Evolutionary conservation across 2,113 vertebrate genomes (phyloP), one percentile per base, ranked within the genome.

Genomic region (Dicentrarchus labrax): DNA sequence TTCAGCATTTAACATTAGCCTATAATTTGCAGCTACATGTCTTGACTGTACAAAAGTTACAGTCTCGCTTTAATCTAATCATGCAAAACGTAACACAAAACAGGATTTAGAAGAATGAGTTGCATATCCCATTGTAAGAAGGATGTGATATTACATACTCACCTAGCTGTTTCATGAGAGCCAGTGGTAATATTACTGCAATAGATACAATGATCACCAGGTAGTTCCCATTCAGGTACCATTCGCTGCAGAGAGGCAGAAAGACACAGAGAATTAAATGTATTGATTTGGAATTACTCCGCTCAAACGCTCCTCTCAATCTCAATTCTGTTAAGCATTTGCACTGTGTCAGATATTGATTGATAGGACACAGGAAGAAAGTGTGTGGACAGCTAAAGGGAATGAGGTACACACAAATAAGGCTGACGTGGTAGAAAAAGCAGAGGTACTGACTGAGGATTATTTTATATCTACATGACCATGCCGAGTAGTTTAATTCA

Each of bases 121-220:
- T 30, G 30, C 30, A 30, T 2, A 30, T 30, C 30, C 30, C 2
- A 30, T 30, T 30, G 30, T 30, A 30, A 30, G 30, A 30, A 30
- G 30, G 30, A 30, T 30, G 30, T 30, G 30, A 38, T 4, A 36
- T 21, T 24, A 43, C 16, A 76, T 17, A 92, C 97, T 97, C 95
- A 99, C 98, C 98, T 45, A 99, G 95, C 72, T 98, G 97, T 92
- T 98, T 99, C 90, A 99, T 96, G 79, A 99, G 96, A 86, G 98
- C 98, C 88, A 99, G 95, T 3, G 98, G 98, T 56, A 99, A 95
- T 76, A 99, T 98, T 41, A 99, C 94, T 75, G 84, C 90, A 56
- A 97, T 64, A 0, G 98, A 98, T n/a, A 98, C 96, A 0, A 95
- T 43, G 60, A 98, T 93, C 66, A 99, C 96, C 71, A 99, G 96